Percentiles rank a stretch among this genome's conserved stretches.
Conservation (phyloP, 1,140 invertebrate species). For the Camponotus pennsylvanicus region DNA sequence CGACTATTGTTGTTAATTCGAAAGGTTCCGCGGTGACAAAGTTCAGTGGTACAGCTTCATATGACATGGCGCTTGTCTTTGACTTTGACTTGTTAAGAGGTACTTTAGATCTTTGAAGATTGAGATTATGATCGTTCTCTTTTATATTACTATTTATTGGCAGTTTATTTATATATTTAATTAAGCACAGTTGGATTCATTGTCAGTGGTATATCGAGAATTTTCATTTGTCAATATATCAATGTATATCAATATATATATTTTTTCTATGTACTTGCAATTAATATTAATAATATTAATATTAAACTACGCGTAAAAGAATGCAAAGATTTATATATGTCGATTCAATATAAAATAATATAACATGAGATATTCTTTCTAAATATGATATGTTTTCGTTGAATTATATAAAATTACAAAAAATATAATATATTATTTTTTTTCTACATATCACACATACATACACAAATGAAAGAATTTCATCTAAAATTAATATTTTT, state of each 20-base stretch:
- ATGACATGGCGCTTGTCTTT: constrained; percentile 68
- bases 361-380: background rate
- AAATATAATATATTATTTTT: background rate
- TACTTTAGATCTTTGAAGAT: constrained; percentile 29
- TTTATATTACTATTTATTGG: background rate
- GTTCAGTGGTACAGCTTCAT: constrained; percentile 64
- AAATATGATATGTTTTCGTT: background rate
- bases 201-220: background rate
- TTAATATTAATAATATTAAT: background rate
- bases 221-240: background rate
- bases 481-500: background rate
- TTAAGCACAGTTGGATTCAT: background rate
- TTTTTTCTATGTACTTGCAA: background rate
- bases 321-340: background rate
- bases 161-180: background rate
- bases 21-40: constrained; percentile 61
- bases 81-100: constrained; percentile 33
- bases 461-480: background rate
- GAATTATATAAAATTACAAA: background rate
- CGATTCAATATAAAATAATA: background rate
- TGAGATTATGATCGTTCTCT: background rate
- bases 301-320: background rate
- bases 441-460: too few species aligned
- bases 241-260: background rate
- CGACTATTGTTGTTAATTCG: constrained; percentile 71